These are phyloP conservation scores for Drosophila paracracens DNA, from an alignment of 2,888 invertebrate species.

Conservation along the genomic window DNA sequence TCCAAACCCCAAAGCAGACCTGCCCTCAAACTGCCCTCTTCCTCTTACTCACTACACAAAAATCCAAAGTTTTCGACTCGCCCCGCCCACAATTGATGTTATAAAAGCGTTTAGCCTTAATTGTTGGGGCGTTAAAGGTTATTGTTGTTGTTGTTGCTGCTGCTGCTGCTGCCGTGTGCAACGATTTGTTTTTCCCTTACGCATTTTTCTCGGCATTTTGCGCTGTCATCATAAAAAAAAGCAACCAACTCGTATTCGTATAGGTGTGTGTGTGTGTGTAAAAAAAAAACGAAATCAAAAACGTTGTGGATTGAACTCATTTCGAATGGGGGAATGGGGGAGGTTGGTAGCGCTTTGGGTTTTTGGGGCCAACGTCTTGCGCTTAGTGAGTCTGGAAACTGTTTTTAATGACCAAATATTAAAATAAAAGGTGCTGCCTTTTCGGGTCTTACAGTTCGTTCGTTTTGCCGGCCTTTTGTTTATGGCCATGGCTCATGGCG, in stretches of 20 bases:
- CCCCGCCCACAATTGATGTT: conserved; percentile 60
- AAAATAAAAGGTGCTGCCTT: conserved; percentile 73
- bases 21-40: neutral
- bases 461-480: conserved; percentile 58
- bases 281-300: conserved; percentile 39
- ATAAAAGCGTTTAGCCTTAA: conserved; percentile 76
- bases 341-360: conserved; percentile 10
- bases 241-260: conserved; percentile 29
- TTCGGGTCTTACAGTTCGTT: conserved; percentile 31
- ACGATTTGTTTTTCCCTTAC: conserved; percentile 62
- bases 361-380: conserved; percentile 26
- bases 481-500: conserved; percentile 49
- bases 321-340: neutral
- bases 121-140: conserved; percentile 73
- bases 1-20: conserved; percentile 15
- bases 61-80: conserved; percentile 41
- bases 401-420: conserved; percentile 76
- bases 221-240: conserved; percentile 66
- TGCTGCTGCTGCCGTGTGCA: conserved; percentile 46
- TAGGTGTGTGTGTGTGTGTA: conserved; percentile 10
- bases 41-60: neutral
- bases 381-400: conserved; percentile 57
- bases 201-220: conserved; percentile 52
- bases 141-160: conserved; percentile 47
- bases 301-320: conserved; percentile 36